Evolutionary conservation across 2,113 vertebrate species (phyloP).

Genomic region (Petrocephalus zakoni): DNA sequence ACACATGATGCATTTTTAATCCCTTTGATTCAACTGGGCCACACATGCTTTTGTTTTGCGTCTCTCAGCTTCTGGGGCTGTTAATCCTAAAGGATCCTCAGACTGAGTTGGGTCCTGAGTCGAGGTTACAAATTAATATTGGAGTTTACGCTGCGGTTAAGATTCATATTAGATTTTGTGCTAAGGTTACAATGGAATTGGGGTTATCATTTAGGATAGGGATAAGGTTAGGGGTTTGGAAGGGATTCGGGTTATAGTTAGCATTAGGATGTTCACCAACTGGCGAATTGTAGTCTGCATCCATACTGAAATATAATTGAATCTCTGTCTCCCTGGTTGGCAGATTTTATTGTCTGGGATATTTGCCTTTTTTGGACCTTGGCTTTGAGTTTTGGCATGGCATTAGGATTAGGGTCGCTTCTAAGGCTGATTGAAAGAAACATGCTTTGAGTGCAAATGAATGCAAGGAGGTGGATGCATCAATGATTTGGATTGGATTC

Average conservation of each 20-base stretch:
- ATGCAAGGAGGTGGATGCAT: too few relatives aligned
- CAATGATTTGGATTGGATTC: too few relatives aligned
- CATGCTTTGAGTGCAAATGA: too few relatives aligned
- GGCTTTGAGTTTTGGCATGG: too few relatives aligned
- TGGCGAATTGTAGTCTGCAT: too few relatives aligned
- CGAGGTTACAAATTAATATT: neutral
- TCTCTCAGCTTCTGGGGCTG: neutral
- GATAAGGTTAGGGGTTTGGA: neutral
- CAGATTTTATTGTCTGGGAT: too few relatives aligned
- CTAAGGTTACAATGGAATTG: neutral
- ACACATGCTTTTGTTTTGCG: neutral
- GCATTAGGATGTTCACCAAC: too few relatives aligned
- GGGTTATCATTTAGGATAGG: neutral
- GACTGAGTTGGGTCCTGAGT: neutral
- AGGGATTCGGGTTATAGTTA: neutral
- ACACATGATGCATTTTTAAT: neutral
- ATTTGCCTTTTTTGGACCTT: too few relatives aligned
- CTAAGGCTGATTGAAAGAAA: too few relatives aligned
- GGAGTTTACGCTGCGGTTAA: neutral
- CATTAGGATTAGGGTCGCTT: too few relatives aligned
- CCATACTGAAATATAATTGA: too few relatives aligned
- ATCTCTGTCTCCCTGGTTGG: too few relatives aligned
- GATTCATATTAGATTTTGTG: neutral
- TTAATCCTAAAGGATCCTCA: neutral
- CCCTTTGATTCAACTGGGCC: neutral